phyloP scores from a whole-genome alignment of 2,797 vertebrate species.

The Benthosema pterotum region DNA sequence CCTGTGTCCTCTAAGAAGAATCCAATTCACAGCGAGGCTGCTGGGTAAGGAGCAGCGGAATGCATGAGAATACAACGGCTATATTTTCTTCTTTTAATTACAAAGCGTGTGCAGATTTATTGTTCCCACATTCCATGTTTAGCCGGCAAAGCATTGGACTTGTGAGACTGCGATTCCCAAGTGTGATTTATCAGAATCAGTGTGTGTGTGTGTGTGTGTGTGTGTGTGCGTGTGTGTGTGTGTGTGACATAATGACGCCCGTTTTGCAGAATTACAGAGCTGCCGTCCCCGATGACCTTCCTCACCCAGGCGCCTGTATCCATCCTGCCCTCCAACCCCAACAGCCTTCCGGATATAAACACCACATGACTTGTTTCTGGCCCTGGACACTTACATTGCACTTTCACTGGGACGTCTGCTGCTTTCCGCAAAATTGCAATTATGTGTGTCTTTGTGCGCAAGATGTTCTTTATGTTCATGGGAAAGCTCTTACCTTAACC shows the following conservation, averaged over 20 bases:
- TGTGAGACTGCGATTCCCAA: conserved; percentile 50
- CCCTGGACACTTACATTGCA: conserved; percentile 29
- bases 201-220: too few relatives aligned
- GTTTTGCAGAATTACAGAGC: conserved; percentile 72
- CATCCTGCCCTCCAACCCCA: conserved; percentile 51
- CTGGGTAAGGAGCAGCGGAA: conserved; percentile 67
- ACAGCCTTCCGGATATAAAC: conserved; percentile 60
- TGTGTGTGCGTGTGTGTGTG: too few relatives aligned
- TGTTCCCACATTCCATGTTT: conserved; percentile 63
- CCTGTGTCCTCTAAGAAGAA: conserved; percentile 51
- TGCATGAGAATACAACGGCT: conserved; percentile 49
- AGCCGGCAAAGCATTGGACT: conserved; percentile 49
- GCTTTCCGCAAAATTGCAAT: conserved; percentile 34
- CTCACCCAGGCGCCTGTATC: conserved; percentile 77
- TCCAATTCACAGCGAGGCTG: conserved; percentile 47
- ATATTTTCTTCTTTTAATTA: conserved; percentile 69
- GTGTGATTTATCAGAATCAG: conserved; percentile 60
- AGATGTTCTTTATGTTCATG: conserved; percentile 31
- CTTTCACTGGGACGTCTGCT: conserved; percentile 37
- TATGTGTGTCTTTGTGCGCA: conserved; percentile 20
- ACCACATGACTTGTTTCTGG: conserved; percentile 59
- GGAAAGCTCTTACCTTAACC: conserved; percentile 28
- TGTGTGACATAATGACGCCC: conserved; percentile 60
- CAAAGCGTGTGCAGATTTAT: conserved; percentile 67
- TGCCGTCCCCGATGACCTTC: conserved; percentile 67